A percentile compares a stretch with the other conserved stretches of the same genome.
Conservation (phyloP, 2,888 invertebrate genomes). For the Nomada ferruginata region DNA sequence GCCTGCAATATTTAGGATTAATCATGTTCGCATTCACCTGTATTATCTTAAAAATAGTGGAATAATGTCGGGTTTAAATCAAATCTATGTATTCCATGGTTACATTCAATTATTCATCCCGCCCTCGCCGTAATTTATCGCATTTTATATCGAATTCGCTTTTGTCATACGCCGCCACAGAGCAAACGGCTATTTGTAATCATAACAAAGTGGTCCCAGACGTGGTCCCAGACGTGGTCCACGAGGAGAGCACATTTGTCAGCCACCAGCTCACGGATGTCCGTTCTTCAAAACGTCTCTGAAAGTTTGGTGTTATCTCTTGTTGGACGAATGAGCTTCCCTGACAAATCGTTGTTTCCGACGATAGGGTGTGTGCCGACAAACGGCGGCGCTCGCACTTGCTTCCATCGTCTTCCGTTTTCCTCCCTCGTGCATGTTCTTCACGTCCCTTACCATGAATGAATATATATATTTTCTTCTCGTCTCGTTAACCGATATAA, state of each 20-base stretch:
- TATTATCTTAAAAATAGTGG: neutral
- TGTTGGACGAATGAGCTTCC: slow-evolving; percentile 55
- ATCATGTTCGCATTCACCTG: neutral
- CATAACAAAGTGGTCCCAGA: slow-evolving; percentile 56
- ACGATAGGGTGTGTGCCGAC: slow-evolving; percentile 31
- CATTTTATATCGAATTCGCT: slow-evolving; percentile 6
- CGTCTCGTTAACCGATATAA: too few relatives aligned
- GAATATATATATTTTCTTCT: neutral
- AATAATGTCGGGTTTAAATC: neutral
- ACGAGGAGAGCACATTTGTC: slow-evolving; percentile 64
- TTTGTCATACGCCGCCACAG: slow-evolving; percentile 40
- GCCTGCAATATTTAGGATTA: too few relatives aligned
- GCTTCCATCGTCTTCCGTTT: slow-evolving; percentile 37
- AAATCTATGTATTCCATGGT: neutral
- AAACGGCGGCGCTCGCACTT: slow-evolving; percentile 46
- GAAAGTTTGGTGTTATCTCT: slow-evolving; percentile 69
- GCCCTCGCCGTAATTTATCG: neutral
- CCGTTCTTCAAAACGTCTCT: slow-evolving; percentile 62
- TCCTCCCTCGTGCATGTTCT: neutral
- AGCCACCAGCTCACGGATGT: slow-evolving; percentile 52
- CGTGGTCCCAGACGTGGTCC: slow-evolving; percentile 41
- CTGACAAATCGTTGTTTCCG: slow-evolving; percentile 76
- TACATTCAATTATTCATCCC: neutral
- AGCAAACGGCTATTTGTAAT: slow-evolving; percentile 56
- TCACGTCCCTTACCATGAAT: neutral